These are phyloP conservation scores for Plagiodera versicolora DNA, from an alignment of 2,888 invertebrate species.

Conservation along the genomic window DNA sequence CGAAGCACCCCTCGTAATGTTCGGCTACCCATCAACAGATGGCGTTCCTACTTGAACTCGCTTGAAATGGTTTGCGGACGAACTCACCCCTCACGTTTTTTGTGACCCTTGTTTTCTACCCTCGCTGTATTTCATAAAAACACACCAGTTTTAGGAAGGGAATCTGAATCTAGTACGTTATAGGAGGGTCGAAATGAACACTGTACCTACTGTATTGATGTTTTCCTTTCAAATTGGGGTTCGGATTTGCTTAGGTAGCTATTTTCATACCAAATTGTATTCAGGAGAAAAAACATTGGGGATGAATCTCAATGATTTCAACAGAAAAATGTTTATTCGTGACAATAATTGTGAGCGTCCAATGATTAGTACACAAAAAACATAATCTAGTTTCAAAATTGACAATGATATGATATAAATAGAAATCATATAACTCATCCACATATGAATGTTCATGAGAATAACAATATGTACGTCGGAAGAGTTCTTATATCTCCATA, in stretches of 20 bases:
- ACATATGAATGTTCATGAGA: too few relatives aligned
- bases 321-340: too few relatives aligned
- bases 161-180: conserved; percentile 12
- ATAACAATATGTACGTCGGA: too few relatives aligned
- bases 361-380: too few relatives aligned
- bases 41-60: conserved; percentile 10
- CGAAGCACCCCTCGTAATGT: neutral
- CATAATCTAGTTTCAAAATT: too few relatives aligned
- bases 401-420: too few relatives aligned
- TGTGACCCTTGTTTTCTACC: conserved; percentile 2
- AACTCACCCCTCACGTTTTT: conserved; percentile 16
- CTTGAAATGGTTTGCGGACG: conserved; percentile 5
- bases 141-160: conserved; percentile 8
- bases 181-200: conserved; percentile 18
- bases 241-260: conserved; percentile 11
- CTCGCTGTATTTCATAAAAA: conserved; percentile 11
- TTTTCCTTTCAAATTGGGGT: conserved; percentile 20
- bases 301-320: neutral
- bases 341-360: too few relatives aligned
- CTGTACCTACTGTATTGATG: conserved; percentile 16
- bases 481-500: too few relatives aligned
- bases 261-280: neutral
- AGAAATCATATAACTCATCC: too few relatives aligned
- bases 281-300: neutral
- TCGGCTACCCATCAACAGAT: conserved; percentile 8